Evolutionary conservation across 1,140 invertebrate genomes (phyloP).

Genomic region (Melipona quadrifasciata): DNA sequence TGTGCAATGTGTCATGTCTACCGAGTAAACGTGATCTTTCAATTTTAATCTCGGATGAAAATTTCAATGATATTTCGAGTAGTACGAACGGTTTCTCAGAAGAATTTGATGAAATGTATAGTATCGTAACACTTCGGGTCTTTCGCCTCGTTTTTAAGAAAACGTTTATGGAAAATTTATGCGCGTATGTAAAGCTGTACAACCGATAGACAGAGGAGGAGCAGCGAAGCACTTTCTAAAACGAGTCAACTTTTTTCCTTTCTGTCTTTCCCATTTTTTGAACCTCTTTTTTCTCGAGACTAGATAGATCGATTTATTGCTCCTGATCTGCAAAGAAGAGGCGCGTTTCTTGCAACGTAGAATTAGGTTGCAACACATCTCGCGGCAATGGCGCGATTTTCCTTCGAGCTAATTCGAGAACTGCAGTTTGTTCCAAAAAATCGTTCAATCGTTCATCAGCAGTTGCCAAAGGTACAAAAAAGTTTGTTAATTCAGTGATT

Average conservation of each 20-base stretch:
- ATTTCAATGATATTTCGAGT: too few species aligned
- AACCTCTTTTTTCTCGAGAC: too few species aligned
- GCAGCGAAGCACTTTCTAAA: conserved; percentile 31
- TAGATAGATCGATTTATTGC: neutral
- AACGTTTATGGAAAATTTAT: neutral
- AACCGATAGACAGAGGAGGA: too few species aligned
- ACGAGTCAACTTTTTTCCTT: conserved; percentile 18
- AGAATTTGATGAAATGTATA: too few species aligned
- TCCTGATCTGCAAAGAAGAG: neutral
- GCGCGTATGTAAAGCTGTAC: neutral
- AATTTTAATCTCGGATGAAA: too few species aligned
- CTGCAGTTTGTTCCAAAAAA: neutral
- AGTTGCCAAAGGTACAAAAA: neutral
- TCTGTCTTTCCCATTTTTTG: neutral
- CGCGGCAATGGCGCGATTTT: neutral
- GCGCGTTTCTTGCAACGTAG: neutral
- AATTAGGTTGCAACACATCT: too few species aligned
- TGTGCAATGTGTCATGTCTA: too few species aligned
- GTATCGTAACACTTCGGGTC: neutral
- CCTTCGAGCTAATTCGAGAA: too few species aligned
- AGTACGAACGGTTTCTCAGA: too few species aligned
- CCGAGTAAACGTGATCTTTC: too few species aligned
- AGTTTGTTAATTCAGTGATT: neutral
- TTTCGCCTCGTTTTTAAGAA: neutral
- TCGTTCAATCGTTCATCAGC: conserved; percentile 1